Base-by-base conservation (phyloP, 2,888 invertebrate genomes). In the Brachylomia viminalis region DNA sequence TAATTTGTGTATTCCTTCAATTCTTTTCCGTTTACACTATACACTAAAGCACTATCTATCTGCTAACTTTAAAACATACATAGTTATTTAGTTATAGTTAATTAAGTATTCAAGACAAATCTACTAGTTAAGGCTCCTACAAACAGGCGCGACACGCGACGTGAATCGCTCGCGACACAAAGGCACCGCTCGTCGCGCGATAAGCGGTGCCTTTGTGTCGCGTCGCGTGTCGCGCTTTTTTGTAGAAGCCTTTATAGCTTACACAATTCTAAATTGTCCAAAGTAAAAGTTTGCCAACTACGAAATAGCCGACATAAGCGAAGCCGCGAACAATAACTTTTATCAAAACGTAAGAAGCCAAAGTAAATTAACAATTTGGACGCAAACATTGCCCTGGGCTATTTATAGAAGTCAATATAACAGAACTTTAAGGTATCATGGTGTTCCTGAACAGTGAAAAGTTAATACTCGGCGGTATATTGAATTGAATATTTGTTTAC, bases 361-460 rank as follows among this genome's bases (percentile, higher is more conserved):
- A 82, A 85, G 84, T 82, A 85, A 87, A 79, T 87, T 76, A 84
- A 74, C 71, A 84, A 82, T 85, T 82, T 69, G 73, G 74, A 77
- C 72, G 70, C 54, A 77, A 86, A 86, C 79, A 78, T 58, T 73
- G 75, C 83, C 76, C 42, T 13, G 20, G 59, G 83, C 77, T 42
- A 80, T 76, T 54, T 75, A 71, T 73, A 64, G 52, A 72, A 56
- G 15, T 65, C 62, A 67, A 69, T 61, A 76, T 74, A 79, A 77
- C 69, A 52, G 45, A 33, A 67, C 52, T 42, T 20, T 33, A 59
- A 58, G 47, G 56, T 38, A 77, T 67, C 65, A 62, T 56, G 49
- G n/a, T 49, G 15, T 47, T 79, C 13, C 64, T 72, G 13, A 49
- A 23, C 38, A n/a, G 49, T 17, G 17, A 49, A 52, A 49, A 42